phyloP scores from a whole-genome alignment of 2,888 invertebrate genomes.

The Campoletis raptor region DNA sequence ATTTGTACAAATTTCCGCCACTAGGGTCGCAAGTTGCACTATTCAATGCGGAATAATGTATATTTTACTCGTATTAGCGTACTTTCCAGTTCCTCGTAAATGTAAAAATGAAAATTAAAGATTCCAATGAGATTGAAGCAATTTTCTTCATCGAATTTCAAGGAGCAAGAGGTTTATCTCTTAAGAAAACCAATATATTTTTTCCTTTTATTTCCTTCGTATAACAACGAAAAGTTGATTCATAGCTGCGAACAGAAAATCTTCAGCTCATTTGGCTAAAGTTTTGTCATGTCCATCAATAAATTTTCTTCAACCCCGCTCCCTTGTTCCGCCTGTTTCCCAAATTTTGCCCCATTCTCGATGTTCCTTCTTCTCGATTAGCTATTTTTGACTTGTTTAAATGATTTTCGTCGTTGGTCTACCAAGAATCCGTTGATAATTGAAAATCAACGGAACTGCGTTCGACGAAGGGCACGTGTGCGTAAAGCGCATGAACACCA shows the following conservation, averaged over 20 bases:
- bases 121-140: neutral
- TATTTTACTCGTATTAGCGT: neutral
- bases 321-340: neutral
- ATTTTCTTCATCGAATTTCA: neutral
- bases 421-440: constrained; percentile 10
- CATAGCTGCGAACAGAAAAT: too few relatives aligned
- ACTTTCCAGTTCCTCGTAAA: neutral
- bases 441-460: constrained; percentile 44
- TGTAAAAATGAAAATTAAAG: neutral
- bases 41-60: neutral
- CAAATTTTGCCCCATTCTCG: neutral
- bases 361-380: neutral
- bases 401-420: neutral
- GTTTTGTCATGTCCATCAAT: neutral
- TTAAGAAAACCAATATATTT: neutral
- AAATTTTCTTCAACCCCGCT: neutral
- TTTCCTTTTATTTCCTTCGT: neutral
- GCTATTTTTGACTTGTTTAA: neutral
- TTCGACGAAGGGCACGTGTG: constrained; percentile 67
- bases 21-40: constrained; percentile 13
- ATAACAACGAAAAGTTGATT: neutral
- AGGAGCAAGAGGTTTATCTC: neutral
- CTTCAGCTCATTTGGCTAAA: neutral
- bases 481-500: constrained; percentile 70
- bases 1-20: constrained; percentile 19